Percentiles rank a stretch among this genome's conserved stretches.
Conservation (phyloP, 2,113 vertebrate species). For the Trematocara unimaculatum region DNA sequence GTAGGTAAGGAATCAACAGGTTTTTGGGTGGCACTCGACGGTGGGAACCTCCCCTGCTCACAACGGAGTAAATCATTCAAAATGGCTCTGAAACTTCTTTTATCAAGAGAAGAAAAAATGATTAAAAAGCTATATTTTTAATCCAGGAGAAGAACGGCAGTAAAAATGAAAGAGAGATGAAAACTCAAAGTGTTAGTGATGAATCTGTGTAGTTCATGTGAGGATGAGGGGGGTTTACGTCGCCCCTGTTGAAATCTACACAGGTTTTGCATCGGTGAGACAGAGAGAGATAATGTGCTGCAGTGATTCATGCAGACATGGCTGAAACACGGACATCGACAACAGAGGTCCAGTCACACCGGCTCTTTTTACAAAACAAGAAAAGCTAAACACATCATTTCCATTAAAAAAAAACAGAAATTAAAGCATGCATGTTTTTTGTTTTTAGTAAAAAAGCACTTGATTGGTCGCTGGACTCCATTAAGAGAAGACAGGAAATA, state of each 20-base stretch:
- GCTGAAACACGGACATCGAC: not conserved
- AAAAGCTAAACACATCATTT: not conserved
- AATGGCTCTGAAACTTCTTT: not conserved
- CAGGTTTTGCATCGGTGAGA: fast-evolving
- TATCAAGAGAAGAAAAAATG: not conserved
- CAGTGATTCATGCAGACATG: not conserved
- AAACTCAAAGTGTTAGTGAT: not conserved
- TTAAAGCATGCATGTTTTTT: not conserved
- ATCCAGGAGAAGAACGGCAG: not conserved
- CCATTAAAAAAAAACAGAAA: not conserved
- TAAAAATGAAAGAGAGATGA: not conserved
- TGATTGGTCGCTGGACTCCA: not conserved
- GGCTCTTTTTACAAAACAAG: not conserved
- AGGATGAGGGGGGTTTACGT: not conserved
- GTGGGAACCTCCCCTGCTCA: fast-evolving
- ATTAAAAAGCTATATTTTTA: not conserved
- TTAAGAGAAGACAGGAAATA: not conserved
- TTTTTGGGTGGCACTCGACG: not conserved
- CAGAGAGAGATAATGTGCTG: not conserved
- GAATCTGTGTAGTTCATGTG: not conserved
- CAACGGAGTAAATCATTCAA: fast-evolving
- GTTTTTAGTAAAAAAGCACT: not conserved
- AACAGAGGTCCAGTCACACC: not conserved
- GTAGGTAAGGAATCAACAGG: not conserved
- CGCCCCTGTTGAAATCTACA: not conserved